Conservation (phyloP, 2,797 vertebrate genomes). For the Accipiter minullus region DNA sequence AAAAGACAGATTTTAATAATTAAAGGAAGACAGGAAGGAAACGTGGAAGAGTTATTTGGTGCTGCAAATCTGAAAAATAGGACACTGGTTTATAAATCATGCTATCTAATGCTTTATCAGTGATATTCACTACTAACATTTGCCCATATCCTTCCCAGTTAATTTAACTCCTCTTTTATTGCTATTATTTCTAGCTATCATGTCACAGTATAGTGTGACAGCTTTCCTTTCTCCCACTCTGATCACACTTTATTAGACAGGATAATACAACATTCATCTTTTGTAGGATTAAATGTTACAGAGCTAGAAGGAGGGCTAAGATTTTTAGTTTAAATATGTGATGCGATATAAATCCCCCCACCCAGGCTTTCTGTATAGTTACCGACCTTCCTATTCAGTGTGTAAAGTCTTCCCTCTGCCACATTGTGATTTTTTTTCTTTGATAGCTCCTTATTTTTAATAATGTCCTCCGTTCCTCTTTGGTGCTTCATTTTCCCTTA, state of each 20-base stretch:
- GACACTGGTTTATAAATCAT: neutral
- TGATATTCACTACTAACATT: neutral
- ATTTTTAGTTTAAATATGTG: neutral
- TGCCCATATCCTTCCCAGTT: neutral
- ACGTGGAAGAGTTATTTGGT: neutral
- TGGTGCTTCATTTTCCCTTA: slow-evolving; percentile 30
- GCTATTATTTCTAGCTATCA: slow-evolving; percentile 30
- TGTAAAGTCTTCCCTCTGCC: neutral
- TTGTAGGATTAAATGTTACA: neutral
- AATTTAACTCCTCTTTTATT: slow-evolving; percentile 16
- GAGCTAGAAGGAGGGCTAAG: neutral
- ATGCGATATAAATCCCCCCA: neutral
- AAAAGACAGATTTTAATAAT: neutral
- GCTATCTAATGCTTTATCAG: neutral
- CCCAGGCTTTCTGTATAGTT: neutral
- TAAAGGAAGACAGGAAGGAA: neutral
- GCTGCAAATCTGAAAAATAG: slow-evolving; percentile 15
- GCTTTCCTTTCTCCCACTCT: slow-evolving; percentile 8
- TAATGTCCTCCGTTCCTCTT: neutral
- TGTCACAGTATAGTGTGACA: neutral
- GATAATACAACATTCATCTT: neutral
- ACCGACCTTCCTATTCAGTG: neutral
- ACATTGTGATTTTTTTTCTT: neutral
- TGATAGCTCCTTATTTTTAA: neutral
- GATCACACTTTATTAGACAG: neutral